Evolutionary conservation across 1,140 invertebrate genomes (phyloP).

Genomic region (Drosophila miranda): DNA sequence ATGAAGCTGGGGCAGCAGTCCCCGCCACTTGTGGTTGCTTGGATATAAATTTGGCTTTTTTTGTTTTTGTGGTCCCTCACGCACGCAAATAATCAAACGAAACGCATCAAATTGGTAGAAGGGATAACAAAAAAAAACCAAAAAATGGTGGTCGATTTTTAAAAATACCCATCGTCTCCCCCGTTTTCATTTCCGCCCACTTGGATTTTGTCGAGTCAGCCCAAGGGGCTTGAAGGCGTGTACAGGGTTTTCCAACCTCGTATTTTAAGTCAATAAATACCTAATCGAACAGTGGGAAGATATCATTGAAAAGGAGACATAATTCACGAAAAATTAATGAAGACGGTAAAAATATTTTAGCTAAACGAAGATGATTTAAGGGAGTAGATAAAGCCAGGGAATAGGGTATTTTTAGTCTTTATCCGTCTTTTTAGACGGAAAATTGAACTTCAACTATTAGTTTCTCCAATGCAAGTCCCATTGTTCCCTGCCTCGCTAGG

Average conservation of each 20-base stretch:
- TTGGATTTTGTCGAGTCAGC: conserved; percentile 62
- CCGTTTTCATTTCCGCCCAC: conserved; percentile 30
- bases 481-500: conserved; percentile 12
- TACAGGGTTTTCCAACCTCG: conserved; percentile 48
- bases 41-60: conserved; percentile 54
- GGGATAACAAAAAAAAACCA: conserved; percentile 57
- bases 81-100: conserved; percentile 77
- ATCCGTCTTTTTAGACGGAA: too few relatives aligned
- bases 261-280: conserved; percentile 53
- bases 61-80: conserved; percentile 51
- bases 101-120: conserved; percentile 77
- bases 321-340: not conserved
- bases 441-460: too few relatives aligned
- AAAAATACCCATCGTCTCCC: conserved; percentile 47
- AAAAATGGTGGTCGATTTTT: conserved; percentile 70
- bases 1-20: conserved; percentile 2
- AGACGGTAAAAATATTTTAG: not conserved
- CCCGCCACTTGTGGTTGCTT: conserved; percentile 69
- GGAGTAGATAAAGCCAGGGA: too few relatives aligned
- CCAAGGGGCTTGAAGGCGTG: conserved; percentile 5
- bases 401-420: too few relatives aligned
- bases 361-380: not conserved
- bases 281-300: conserved; percentile 51
- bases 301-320: not conserved
- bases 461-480: not conserved